Conservation (phyloP, 2,888 invertebrate species). For the Allygus modestus region DNA sequence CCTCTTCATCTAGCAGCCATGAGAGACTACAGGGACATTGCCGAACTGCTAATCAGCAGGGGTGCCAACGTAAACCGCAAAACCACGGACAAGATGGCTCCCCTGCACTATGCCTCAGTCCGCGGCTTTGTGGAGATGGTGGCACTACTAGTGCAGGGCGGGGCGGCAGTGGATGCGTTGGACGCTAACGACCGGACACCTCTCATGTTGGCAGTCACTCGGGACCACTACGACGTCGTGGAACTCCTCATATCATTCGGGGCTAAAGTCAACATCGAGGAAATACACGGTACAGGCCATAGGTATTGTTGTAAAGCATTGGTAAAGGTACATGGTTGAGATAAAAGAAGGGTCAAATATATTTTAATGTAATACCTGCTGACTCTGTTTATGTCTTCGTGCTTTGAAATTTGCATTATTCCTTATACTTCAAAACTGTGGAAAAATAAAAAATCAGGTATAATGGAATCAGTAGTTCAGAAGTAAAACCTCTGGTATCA, state of each 20-base stretch:
- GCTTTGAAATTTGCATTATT: too few species aligned
- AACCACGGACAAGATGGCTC: conserved; percentile 74
- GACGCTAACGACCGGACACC: conserved; percentile 87
- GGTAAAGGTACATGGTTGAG: not conserved
- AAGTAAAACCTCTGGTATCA: too few species aligned
- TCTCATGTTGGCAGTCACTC: conserved; percentile 86
- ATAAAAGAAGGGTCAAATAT: not conserved
- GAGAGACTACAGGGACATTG: conserved; percentile 79
- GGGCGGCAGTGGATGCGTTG: conserved; percentile 99
- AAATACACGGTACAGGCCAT: conserved; percentile 79
- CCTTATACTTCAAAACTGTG: too few species aligned
- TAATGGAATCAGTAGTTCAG: too few species aligned
- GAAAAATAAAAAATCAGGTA: too few species aligned
- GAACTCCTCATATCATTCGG: conserved; percentile 72
- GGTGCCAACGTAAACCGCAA: conserved; percentile 73
- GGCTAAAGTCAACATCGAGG: conserved; percentile 77
- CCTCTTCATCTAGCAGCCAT: conserved; percentile 83
- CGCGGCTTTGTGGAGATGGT: conserved; percentile 72
- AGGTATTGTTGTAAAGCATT: not conserved
- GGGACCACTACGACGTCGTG: conserved; percentile 93
- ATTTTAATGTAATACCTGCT: not conserved
- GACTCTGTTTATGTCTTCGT: too few species aligned
- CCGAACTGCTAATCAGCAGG: conserved; percentile 74
- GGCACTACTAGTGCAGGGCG: conserved; percentile 78
- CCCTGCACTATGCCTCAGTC: conserved; percentile 74